phyloP scores from a whole-genome alignment of 2,113 vertebrate genomes.

The Toxostoma redivivum region DNA sequence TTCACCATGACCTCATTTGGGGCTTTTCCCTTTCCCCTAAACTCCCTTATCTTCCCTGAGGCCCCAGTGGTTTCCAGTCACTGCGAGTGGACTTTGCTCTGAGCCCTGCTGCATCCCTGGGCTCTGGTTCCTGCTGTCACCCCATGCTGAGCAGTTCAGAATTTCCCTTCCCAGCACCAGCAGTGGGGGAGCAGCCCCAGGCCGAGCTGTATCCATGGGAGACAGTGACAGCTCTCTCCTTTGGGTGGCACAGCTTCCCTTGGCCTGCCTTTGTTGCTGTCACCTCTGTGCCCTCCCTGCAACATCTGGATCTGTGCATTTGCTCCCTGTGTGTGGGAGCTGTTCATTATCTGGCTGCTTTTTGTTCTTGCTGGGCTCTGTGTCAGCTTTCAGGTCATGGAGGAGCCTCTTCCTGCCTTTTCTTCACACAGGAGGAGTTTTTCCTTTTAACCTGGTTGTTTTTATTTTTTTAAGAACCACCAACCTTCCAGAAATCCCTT shows the following conservation, averaged over 20 bases:
- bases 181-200: background rate
- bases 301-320: background rate
- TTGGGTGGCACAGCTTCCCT: conserved; percentile 25
- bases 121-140: background rate
- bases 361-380: background rate
- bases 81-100: background rate
- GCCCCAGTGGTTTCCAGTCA: background rate
- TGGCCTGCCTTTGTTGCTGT: background rate
- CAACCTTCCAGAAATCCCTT: background rate
- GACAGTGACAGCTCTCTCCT: background rate
- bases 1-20: background rate
- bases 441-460: background rate
- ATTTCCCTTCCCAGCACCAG: background rate
- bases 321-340: background rate
- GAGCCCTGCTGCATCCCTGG: accelerated
- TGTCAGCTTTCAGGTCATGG: background rate
- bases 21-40: background rate
- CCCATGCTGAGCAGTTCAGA: background rate
- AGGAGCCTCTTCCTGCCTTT: background rate
- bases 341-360: background rate
- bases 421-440: background rate
- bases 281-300: background rate
- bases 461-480: background rate
- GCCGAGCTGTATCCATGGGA: background rate
- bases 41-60: background rate